Percentiles rank a stretch among this genome's conserved stretches.
Evolutionary conservation across 2,888 invertebrate genomes (phyloP).

Genomic region (Amorpha juglandis): DNA sequence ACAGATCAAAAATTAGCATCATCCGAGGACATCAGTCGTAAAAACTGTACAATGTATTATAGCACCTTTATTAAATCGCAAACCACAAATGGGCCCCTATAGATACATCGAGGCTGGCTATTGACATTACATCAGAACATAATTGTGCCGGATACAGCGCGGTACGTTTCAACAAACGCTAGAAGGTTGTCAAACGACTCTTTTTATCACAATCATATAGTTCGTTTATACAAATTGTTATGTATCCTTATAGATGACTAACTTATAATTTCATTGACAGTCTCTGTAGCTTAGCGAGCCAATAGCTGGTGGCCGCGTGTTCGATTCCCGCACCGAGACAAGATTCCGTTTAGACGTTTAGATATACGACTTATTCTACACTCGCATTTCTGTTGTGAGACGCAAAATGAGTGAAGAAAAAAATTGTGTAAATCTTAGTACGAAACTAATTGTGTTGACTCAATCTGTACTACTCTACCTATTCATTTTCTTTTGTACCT

Average conservation of each 20-base stretch:
- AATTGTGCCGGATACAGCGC: slow-evolving; percentile 69
- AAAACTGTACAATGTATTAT: slow-evolving; percentile 27
- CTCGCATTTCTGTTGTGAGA: no score
- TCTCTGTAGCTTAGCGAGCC: no score
- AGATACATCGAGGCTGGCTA: slow-evolving; percentile 45
- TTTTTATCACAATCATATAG: slow-evolving; percentile 42
- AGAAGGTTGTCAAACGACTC: slow-evolving; percentile 61
- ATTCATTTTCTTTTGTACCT: no score
- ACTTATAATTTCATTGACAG: no score
- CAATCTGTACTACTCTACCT: no score
- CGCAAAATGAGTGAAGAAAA: no score
- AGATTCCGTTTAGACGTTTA: no score
- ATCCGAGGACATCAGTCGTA: slow-evolving; percentile 25
- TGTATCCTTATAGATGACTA: neutral
- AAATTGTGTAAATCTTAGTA: no score
- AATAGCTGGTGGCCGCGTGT: no score
- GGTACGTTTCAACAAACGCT: slow-evolving; percentile 55
- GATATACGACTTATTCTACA: no score
- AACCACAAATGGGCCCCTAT: slow-evolving; percentile 47
- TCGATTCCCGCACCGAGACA: no score
- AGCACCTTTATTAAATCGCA: slow-evolving; percentile 37
- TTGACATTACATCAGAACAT: slow-evolving; percentile 65
- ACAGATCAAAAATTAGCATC: slow-evolving; percentile 14
- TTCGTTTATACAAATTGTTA: neutral
- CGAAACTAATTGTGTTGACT: no score